Base-by-base conservation (phyloP, 2,113 vertebrate species). In the Mola mola region DNA sequence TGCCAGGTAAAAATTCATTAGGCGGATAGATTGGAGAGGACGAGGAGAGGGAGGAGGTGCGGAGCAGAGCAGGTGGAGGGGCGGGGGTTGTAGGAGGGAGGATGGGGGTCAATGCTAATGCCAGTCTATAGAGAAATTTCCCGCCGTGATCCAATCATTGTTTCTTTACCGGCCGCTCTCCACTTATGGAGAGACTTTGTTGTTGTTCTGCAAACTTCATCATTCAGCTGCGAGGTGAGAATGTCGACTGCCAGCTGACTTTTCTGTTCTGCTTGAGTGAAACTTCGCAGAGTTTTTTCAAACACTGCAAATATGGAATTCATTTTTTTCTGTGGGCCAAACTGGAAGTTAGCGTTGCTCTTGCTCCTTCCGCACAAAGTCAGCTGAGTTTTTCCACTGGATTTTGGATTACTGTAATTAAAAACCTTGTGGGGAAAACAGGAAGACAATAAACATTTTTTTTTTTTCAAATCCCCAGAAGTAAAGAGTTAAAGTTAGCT, bases 1-100 rank as follows among this genome's bases (percentile, higher is more conserved):
- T 94, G 94, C 94, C 94, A 95, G 95, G 95, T 98, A 96, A 96
- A 97, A 97, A 97, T 93, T 94, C 93, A 96, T 95, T 95, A 95
- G 92, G 91, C 92, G 92, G 94, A 94, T 79, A 78, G 79, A 84
- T 85, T 83, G 83, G 85, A 83, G 78, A 85, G 75, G 78, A 75
- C 21, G 76, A 68, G 74, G 72, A 64, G 79, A 33, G 43, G 75
- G 93, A 92, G 93, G 93, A 90, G 91, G 94, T 89, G 95, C 87
- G 93, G 93, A 93, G 94, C 93, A 87, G 92, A 95, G 75, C 66
- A 73, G 77, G 73, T 81, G 84, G 77, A 76, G 74, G 29, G 28
- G 40, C 43, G 42, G 24, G 42, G 24, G 29, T 36, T 13, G 40
- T 40, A 28, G 59, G 33, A 29, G 46, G 26, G 57, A 60, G 62